These are phyloP conservation scores for Hassar affinis DNA, from an alignment of 2,113 vertebrate species.

Conservation along the genomic window DNA sequence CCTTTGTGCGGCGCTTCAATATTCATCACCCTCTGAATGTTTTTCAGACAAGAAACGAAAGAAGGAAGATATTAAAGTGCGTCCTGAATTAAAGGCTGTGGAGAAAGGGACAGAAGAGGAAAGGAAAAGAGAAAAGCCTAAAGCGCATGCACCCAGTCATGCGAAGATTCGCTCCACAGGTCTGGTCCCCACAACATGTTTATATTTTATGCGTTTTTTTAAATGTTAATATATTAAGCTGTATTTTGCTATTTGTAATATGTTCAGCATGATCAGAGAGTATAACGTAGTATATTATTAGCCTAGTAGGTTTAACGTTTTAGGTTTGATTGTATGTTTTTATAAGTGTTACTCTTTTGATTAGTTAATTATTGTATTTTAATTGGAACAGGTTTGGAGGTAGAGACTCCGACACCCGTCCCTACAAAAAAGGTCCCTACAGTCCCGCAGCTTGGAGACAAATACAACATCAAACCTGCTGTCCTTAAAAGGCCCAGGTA, in stretches of 20 bases:
- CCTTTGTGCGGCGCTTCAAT: background rate
- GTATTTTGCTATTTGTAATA: background rate
- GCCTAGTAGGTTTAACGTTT: background rate
- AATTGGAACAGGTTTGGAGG: constrained; percentile 79
- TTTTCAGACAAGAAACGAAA: constrained; percentile 83
- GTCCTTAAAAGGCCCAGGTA: constrained; percentile 88
- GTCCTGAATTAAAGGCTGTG: constrained; percentile 65
- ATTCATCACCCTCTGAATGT: background rate
- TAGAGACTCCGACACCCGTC: constrained; percentile 78
- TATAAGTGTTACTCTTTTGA: background rate
- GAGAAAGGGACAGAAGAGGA: constrained; percentile 79
- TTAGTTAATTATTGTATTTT: background rate
- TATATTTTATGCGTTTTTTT: background rate
- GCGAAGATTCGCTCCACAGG: constrained; percentile 93
- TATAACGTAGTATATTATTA: background rate
- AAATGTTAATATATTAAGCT: background rate
- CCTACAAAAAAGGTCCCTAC: constrained; percentile 77
- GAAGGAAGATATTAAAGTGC: constrained; percentile 80
- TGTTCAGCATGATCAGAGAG: background rate
- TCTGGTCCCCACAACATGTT: constrained; percentile 48
- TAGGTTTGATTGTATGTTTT: background rate
- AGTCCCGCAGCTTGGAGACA: constrained; percentile 78
- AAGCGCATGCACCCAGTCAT: constrained; percentile 89
- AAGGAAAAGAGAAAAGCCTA: constrained; percentile 88
- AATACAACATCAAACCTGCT: constrained; percentile 90